phyloP scores from a whole-genome alignment of 2,797 vertebrate species.

The Lepidocolaptes lacrymiger region DNA sequence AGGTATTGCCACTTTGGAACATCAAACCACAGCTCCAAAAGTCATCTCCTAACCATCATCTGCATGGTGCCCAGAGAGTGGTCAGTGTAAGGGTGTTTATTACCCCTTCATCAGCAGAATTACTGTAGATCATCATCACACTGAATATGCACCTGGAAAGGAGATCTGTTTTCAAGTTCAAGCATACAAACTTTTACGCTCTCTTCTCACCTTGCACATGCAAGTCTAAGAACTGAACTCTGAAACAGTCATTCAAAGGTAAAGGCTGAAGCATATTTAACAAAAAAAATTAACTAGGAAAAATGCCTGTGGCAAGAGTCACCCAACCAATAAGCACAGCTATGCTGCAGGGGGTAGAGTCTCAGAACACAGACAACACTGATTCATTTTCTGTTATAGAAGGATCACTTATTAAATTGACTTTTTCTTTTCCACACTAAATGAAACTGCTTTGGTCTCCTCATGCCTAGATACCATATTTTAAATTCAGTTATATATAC shows the following conservation, averaged over 20 bases:
- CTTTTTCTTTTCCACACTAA: neutral
- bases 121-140: neutral
- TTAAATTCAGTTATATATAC: neutral
- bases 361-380: neutral
- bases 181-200: neutral
- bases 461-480: neutral
- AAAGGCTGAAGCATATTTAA: neutral
- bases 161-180: neutral
- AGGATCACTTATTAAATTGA: neutral
- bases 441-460: neutral
- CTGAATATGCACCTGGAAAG: neutral
- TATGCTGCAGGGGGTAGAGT: neutral
- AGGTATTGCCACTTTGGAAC: neutral
- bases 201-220: neutral
- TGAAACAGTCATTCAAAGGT: neutral
- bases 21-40: neutral
- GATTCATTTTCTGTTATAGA: neutral
- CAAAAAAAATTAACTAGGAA: neutral
- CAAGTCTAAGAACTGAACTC: neutral
- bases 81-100: neutral
- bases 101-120: neutral
- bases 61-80: neutral
- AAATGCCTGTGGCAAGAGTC: neutral
- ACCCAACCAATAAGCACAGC: neutral
- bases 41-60: neutral